Conservation (phyloP, 2,888 invertebrate genomes). For the Scaptodrosophila latifasciaeformis region DNA sequence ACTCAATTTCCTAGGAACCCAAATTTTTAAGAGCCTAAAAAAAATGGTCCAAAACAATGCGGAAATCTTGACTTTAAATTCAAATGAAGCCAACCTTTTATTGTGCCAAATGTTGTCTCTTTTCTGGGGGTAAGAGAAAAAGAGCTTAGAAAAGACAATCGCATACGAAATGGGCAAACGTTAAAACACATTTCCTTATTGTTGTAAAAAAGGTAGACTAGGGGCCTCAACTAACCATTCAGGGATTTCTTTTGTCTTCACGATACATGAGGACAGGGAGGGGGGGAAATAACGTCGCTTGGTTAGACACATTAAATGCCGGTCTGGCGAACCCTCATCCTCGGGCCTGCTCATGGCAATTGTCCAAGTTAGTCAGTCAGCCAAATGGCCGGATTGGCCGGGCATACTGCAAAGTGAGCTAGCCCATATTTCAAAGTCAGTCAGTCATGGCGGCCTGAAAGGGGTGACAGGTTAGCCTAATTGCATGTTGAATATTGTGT, state of each 20-base stretch:
- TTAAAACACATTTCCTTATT: slow-evolving; percentile 54
- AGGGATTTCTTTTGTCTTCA: slow-evolving; percentile 33
- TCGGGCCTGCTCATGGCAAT: neutral
- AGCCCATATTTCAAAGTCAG: slow-evolving; percentile 67
- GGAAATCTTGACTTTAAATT: slow-evolving; percentile 58
- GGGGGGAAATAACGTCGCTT: neutral
- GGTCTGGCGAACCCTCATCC: neutral
- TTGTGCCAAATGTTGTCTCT: slow-evolving; percentile 13
- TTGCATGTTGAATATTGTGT: slow-evolving; percentile 56
- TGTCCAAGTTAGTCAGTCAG: neutral
- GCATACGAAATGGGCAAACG: too few relatives aligned
- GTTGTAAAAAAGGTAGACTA: slow-evolving; percentile 27
- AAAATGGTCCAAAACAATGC: slow-evolving; percentile 52
- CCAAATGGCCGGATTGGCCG: neutral
- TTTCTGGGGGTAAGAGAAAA: slow-evolving; percentile 5
- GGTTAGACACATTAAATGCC: neutral
- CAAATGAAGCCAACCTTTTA: slow-evolving; percentile 53
- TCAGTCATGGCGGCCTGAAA: slow-evolving; percentile 38
- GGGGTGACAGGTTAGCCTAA: slow-evolving; percentile 50
- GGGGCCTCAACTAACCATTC: too few relatives aligned
- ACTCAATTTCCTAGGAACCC: neutral
- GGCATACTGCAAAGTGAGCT: slow-evolving; percentile 30
- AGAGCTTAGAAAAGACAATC: slow-evolving; percentile 22
- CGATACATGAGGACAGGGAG: too few relatives aligned
- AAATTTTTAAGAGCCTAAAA: slow-evolving; percentile 10